Evolutionary conservation across 2,888 invertebrate genomes (phyloP), one percentile per base, ranked within the genome.

Genomic region (Agrenia bidenticulata): DNA sequence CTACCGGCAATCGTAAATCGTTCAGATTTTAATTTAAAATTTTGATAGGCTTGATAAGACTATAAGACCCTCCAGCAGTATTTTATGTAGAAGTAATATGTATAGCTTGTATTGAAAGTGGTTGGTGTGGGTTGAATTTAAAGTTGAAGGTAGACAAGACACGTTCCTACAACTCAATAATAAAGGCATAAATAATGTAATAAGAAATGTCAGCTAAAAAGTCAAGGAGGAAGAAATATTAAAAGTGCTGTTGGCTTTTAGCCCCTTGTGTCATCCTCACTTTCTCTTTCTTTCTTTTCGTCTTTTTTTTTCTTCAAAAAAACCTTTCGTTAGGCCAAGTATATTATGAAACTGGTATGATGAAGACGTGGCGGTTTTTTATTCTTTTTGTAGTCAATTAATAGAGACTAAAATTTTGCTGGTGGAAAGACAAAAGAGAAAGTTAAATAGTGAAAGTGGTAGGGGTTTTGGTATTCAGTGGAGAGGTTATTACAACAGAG

Each of bases 191-290:
- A 58, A 42, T 42, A 58, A 54, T 53, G 54, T 37, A 53, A 24
- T 19, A 54, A 15, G 24, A 53, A 37, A 37, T 61, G 50, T 60
- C 37, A 53, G 54, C 13, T 54, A 24, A 55, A 17, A 13, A 32
- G 59, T 64, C 24, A 64, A 53, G 41, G 51, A 32, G 45, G 50
- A 59, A 37, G 37, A 59, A 53, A 41, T 41, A 41, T 59, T 17
- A 62, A 42, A 53, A 62, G 27, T 55, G 24, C 39, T 24, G 15
- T 59, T 59, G 41, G 17, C 27, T 2, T 59, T 42, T 59, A 42
- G 24, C 60, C 13, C 11, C 5, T 32, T 11, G 5, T 32, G 45
- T 45, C 45, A 15, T 15, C 15, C 19, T 5, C 19, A 19, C 45
- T 45, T 45, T 45, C 45, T 45, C 45, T 5, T 45, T 15, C 4